Percentiles rank a stretch among this genome's conserved stretches.
Conservation (phyloP, 2,113 vertebrate species). For the Podocnemis expansa region DNA sequence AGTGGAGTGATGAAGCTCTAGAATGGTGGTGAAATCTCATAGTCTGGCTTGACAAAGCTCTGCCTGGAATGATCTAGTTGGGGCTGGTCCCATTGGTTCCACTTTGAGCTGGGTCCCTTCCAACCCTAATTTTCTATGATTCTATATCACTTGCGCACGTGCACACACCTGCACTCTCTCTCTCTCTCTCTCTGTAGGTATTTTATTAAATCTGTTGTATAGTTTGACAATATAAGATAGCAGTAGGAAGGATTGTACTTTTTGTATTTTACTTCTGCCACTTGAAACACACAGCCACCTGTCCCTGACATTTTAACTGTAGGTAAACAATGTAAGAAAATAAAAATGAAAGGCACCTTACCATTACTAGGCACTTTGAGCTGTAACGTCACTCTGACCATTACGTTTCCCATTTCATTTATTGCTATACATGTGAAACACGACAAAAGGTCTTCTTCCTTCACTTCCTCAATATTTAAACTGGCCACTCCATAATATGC, state of each 20-base stretch:
- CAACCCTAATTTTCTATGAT: too few relatives aligned
- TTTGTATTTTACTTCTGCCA: not conserved
- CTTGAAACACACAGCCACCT: not conserved
- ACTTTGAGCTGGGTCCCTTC: too few relatives aligned
- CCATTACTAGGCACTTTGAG: constrained; percentile 46
- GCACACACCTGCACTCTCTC: too few relatives aligned
- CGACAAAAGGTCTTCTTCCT: constrained; percentile 60
- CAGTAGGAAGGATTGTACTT: not conserved
- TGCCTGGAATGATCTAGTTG: too few relatives aligned
- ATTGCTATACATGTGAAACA: constrained; percentile 46
- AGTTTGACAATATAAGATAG: not conserved
- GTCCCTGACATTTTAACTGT: not conserved
- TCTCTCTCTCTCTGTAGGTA: too few relatives aligned
- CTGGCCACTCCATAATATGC: constrained; percentile 20
- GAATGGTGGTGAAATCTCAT: too few relatives aligned
- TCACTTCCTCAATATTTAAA: constrained; percentile 61
- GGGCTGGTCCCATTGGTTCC: too few relatives aligned
- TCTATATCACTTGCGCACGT: too few relatives aligned
- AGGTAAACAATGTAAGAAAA: not conserved
- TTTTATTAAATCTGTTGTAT: not conserved
- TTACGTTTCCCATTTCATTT: constrained; percentile 5
- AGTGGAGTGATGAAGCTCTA: too few relatives aligned
- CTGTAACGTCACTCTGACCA: not conserved
- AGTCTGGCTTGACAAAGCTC: too few relatives aligned
- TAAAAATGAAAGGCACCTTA: not conserved